Percentiles rank a stretch among this genome's conserved stretches.
These are phyloP conservation scores for Acromyrmex charruanus DNA, from an alignment of 1,140 invertebrate species.

Conservation along the genomic window DNA sequence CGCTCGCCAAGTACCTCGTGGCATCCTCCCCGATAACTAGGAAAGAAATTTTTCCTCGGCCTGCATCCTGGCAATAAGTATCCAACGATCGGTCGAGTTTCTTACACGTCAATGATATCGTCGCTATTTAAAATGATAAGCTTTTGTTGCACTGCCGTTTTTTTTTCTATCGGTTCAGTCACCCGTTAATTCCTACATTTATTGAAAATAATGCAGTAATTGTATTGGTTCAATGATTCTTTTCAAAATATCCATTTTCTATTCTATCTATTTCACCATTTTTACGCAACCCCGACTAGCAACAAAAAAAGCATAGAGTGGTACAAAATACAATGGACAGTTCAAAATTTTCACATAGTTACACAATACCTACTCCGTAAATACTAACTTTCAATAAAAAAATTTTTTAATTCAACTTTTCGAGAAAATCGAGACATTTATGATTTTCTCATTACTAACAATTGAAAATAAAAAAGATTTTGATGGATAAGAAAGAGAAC, in stretches of 20 bases:
- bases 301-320: background rate
- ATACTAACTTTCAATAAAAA: background rate
- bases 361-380: background rate
- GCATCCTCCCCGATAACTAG: background rate
- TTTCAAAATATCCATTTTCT: background rate
- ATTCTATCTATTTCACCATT: constrained; percentile 22
- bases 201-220: constrained; percentile 20
- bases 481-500: background rate
- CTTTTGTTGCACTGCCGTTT: background rate
- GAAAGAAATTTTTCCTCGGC: constrained; percentile 17
- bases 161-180: background rate
- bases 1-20: constrained; percentile 23
- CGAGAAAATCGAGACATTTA: background rate
- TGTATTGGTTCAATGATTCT: constrained; percentile 17
- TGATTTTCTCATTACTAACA: background rate
- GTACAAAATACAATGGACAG: background rate
- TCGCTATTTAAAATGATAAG: constrained; percentile 51
- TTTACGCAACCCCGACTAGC: background rate
- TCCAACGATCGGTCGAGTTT: constrained; percentile 12
- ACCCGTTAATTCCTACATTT: constrained; percentile 26
- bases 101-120: constrained; percentile 4
- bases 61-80: background rate
- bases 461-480: background rate
- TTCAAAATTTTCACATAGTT: background rate
- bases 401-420: background rate